Percentiles rank a stretch among this genome's conserved stretches.
phyloP scores from a whole-genome alignment of 2,113 vertebrate species.

The Setophaga petechia region DNA sequence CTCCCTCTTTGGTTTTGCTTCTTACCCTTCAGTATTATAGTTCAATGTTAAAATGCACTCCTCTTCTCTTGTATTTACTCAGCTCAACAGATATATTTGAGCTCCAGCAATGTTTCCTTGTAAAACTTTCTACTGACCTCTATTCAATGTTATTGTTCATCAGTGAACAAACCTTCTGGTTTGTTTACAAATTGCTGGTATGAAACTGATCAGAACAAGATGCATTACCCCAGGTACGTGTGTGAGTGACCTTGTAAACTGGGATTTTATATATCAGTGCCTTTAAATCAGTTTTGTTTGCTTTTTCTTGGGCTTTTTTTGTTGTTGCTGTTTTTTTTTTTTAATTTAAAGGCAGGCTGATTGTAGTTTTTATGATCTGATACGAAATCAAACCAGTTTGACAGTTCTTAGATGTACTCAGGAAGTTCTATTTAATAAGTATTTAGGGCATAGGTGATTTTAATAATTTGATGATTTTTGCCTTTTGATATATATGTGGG shows the following conservation, averaged over 20 bases:
- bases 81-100: not conserved
- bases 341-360: not conserved
- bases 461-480: not conserved
- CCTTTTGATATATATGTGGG: not conserved
- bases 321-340: not conserved
- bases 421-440: not conserved
- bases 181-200: conserved; percentile 19
- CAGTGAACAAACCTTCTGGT: conserved; percentile 7
- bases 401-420: not conserved
- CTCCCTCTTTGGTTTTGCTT: conserved; percentile 23
- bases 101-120: not conserved
- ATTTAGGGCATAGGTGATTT: not conserved
- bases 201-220: conserved; percentile 8
- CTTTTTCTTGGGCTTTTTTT: not conserved
- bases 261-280: not conserved
- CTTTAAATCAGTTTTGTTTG: not conserved
- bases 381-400: not conserved
- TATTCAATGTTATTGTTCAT: conserved; percentile 19
- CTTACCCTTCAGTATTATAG: conserved; percentile 49
- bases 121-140: conserved; percentile 35
- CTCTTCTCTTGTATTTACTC: conserved; percentile 11
- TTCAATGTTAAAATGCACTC: conserved; percentile 48
- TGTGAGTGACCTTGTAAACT: not conserved
- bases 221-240: not conserved
- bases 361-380: not conserved